Base-by-base conservation (phyloP, 2,113 vertebrate species). In the Alces alces region DNA sequence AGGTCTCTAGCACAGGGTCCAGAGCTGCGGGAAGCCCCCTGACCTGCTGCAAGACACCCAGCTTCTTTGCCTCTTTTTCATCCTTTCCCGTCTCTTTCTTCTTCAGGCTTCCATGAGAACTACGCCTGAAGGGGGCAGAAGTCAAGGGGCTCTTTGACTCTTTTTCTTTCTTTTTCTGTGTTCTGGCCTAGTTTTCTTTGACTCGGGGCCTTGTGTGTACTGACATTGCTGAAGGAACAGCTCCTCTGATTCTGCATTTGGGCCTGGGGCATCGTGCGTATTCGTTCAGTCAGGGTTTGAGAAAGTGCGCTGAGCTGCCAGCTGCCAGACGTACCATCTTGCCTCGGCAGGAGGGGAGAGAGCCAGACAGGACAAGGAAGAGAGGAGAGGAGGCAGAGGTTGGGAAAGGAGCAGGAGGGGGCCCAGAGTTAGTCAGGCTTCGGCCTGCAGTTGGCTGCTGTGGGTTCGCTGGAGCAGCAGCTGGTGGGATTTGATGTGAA, bases 181-280 rank as follows among this genome's bases (percentile, higher is more conserved):
- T 64, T 36, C 76, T 90, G 82, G 61, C 45, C 57, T 83, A 30
- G 39, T 25, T 96, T 33, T 91, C 66, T 50, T 73, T 87, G 80
- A 89, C 70, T 58, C 27, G 17, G 83, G 25, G 28, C 66, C 85
- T 61, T 60, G 36, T 8, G 39, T 58, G 28, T 7, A 64, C 66
- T 50, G 52, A 39, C 17, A 2, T 25, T 93, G 78, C 86, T 55
- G 60, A 87, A 50, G 58, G 36, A 33, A 33, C 11, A 52, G 28
- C n/a, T 89, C 6, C 23, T 36, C 7, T 1, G 7, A 4, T 45
- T 88, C 39, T 27, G 43, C 43, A 45, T 15, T 54, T 23, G 9
- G 0, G 9, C 28, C 83, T n/a, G 7, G 45, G 39, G 23, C 39
- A 14, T 1, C 9, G 33, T 61, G 36, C 43, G 2, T 2, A 13